A percentile compares a stretch with the other conserved stretches of the same genome.
Conservation (phyloP, 2,797 vertebrate genomes). For the Chiroxiphia lanceolata region DNA sequence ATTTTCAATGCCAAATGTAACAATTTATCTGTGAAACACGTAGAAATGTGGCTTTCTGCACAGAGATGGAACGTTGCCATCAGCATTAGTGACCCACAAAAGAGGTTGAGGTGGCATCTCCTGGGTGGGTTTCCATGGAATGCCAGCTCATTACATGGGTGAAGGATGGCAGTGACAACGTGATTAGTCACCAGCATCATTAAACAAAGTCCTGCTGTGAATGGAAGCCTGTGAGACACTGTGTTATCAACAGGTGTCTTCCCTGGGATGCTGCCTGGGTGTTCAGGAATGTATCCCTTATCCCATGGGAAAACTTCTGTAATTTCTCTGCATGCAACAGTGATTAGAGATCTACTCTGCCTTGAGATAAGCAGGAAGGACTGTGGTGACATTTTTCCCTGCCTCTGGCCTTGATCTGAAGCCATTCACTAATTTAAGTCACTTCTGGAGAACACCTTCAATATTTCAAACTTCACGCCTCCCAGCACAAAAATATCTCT, state of each 20-base stretch:
- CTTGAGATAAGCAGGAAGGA: neutral
- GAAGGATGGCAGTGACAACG: neutral
- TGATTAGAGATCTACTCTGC: neutral
- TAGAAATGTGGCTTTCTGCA: neutral
- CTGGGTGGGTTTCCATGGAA: neutral
- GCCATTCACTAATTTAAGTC: neutral
- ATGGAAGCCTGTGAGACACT: neutral
- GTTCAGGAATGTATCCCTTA: neutral
- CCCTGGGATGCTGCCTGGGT: neutral
- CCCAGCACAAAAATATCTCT: neutral
- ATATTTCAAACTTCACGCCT: neutral
- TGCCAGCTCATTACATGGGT: fast-evolving
- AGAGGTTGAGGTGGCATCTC: neutral
- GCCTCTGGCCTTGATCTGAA: neutral
- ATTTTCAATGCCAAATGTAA: no score
- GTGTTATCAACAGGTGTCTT: neutral
- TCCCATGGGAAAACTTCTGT: neutral
- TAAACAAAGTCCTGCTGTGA: neutral
- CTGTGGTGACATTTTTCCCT: neutral
- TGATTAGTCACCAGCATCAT: neutral
- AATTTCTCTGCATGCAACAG: fast-evolving
- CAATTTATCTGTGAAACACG: neutral
- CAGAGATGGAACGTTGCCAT: neutral
- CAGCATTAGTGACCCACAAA: fast-evolving
- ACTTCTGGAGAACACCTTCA: neutral